Percentiles rank a stretch among this genome's conserved stretches.
phyloP scores from a whole-genome alignment of 2,888 invertebrate species.

The Tricholauxania praeusta region DNA sequence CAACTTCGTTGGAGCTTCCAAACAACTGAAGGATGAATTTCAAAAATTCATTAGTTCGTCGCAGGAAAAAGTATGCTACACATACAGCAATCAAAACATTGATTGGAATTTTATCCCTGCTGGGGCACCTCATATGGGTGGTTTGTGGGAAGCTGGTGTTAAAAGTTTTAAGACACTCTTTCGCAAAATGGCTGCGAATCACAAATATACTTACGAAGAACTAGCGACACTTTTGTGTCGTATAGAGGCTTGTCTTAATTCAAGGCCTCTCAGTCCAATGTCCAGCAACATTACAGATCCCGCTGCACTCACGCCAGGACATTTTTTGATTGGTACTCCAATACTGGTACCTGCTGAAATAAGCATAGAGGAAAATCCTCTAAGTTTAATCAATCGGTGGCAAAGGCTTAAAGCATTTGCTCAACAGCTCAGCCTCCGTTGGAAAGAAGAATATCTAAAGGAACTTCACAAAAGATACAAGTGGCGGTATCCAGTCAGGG shows the following conservation, averaged over 20 bases:
- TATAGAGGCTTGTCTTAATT: background rate
- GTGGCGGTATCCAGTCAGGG: no score
- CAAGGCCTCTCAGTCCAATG: slow-evolving; percentile 12
- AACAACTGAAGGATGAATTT: background rate
- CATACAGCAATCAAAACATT: slow-evolving; percentile 2
- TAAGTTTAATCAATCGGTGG: no score
- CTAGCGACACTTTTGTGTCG: background rate
- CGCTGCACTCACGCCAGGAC: slow-evolving; percentile 7
- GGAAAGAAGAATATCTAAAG: no score
- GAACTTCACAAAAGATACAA: no score
- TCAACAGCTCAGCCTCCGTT: no score
- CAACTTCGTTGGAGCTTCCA: slow-evolving; percentile 10
- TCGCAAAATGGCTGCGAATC: background rate
- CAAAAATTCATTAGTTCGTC: background rate
- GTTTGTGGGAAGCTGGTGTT: slow-evolving; percentile 24
- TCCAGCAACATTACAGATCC: background rate
- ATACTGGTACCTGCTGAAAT: no score
- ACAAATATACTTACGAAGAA: slow-evolving; percentile 8
- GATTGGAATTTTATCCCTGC: slow-evolving; percentile 27
- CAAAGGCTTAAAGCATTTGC: no score
- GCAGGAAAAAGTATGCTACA: background rate
- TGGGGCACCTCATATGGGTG: slow-evolving; percentile 32
- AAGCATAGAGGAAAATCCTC: no score
- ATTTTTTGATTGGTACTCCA: no score
- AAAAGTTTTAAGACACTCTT: slow-evolving; percentile 7